A percentile compares a stretch with the other conserved stretches of the same genome.
Conservation (phyloP, 1,140 invertebrate genomes). For the Epicauta chinensis region DNA sequence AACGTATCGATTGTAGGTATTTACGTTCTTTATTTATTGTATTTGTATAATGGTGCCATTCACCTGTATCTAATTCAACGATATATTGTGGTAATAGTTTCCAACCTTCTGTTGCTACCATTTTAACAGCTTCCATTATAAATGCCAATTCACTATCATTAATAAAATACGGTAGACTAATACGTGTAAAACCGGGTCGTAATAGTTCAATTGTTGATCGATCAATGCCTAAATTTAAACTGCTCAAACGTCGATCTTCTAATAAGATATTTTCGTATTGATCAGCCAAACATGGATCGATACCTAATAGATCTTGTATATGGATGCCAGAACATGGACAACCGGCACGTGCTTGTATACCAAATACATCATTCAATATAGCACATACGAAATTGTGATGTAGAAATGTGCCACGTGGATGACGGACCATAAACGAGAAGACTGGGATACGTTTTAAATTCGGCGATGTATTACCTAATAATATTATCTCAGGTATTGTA, state of each 20-base stretch:
- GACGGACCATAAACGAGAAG: slow-evolving; percentile 81
- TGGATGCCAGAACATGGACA: slow-evolving; percentile 80
- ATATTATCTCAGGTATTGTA: slow-evolving; percentile 69
- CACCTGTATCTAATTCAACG: slow-evolving; percentile 79
- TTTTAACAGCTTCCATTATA: slow-evolving; percentile 76
- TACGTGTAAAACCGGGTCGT: slow-evolving; percentile 77
- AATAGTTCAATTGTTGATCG: slow-evolving; percentile 66
- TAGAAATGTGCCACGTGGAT: slow-evolving; percentile 71
- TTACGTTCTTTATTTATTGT: slow-evolving; percentile 73
- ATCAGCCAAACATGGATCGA: slow-evolving; percentile 65
- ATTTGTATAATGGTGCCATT: slow-evolving; percentile 82
- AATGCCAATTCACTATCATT: slow-evolving; percentile 73
- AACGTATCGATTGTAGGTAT: slow-evolving; percentile 73
- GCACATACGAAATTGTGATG: slow-evolving; percentile 89
- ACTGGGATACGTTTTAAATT: slow-evolving; percentile 66
- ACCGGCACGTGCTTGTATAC: slow-evolving; percentile 82
- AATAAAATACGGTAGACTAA: slow-evolving; percentile 84
- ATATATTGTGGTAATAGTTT: slow-evolving; percentile 83
- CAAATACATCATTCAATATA: slow-evolving; percentile 86
- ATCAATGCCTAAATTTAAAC: slow-evolving; percentile 55
- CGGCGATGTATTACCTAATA: slow-evolving; percentile 65
- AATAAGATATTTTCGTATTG: slow-evolving; percentile 71
- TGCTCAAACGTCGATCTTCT: slow-evolving; percentile 60
- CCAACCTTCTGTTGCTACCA: slow-evolving; percentile 85
- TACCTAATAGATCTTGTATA: slow-evolving; percentile 77